Evolutionary conservation across 1,140 invertebrate genomes (phyloP), one percentile per base, ranked within the genome.

Genomic region (Drosophila saltans): DNA sequence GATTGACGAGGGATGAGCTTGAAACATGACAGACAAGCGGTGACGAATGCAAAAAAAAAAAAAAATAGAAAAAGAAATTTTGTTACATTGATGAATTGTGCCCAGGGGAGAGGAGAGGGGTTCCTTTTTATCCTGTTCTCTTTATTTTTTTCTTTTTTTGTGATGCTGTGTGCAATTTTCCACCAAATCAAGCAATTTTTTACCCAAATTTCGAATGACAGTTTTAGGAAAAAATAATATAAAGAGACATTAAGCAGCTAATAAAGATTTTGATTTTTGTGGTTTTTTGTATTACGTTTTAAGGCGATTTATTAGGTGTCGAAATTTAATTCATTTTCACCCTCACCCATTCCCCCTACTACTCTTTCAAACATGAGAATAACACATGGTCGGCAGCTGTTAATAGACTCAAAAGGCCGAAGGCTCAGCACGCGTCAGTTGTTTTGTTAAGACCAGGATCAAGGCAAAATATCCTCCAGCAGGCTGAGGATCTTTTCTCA

Each of bases 161-260:
- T 52, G 45, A 24, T 52, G 45, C 24, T 24, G 45, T 24, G 9
- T 26, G 72, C 83, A 86, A 86, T 86, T 86, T 86, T 80, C 82
- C 82, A 86, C 83, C 79, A 86, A 86, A 86, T 86, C 82, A 57
- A 73, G 67, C 82, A 88, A 86, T 86, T 88, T 86, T 82, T 83
- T 86, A 88, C 82, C 83, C 83, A 86, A 88, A 75, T 81, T 71
- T 11, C 39, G 28, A 16, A 56, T 68, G 78, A 64, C 69, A 75
- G 30, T 75, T 82, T 78, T 68, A 65, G 58, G 33, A 66, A 59
- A 75, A 79, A 55, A 59, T 2, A 40, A 30, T 30, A 30, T 30
- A 30, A 1, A 9, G 7, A 24, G 10, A 72, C 3, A 78, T 70
- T 85, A 82, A 81, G 65, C 75, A 39, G 82, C 69, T 86, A 88